Conservation (phyloP, 2,113 vertebrate genomes). For the Pavo muticus region DNA sequence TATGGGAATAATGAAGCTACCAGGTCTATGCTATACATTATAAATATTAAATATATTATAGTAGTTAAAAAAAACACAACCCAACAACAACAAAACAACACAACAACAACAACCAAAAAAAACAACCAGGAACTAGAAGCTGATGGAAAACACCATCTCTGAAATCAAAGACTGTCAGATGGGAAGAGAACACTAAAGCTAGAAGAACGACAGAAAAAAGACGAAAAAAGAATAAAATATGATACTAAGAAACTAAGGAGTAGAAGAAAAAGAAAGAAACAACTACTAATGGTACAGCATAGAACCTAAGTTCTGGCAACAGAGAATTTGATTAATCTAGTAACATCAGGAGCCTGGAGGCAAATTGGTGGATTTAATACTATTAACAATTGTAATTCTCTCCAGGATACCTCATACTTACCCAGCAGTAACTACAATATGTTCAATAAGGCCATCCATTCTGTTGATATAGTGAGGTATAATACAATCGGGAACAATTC, state of each 20-base stretch:
- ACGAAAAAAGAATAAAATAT: neutral
- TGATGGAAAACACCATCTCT: neutral
- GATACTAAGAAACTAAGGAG: neutral
- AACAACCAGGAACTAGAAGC: neutral
- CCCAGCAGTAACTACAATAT: conserved; percentile 24
- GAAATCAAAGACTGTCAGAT: neutral
- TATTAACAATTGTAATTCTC: conserved; percentile 1
- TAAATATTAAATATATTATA: neutral
- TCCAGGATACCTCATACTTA: conserved; percentile 3
- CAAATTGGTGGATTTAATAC: neutral
- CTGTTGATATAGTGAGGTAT: neutral
- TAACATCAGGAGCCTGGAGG: neutral
- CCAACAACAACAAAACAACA: no score
- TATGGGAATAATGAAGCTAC: neutral
- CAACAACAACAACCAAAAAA: neutral
- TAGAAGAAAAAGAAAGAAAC: conserved; percentile 11
- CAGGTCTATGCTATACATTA: neutral
- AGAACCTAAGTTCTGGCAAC: neutral
- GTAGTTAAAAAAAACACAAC: neutral
- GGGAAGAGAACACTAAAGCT: neutral
- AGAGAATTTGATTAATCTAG: conserved; percentile 22
- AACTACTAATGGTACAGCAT: neutral
- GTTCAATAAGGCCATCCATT: neutral
- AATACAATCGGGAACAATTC: neutral
- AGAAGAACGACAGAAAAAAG: neutral